phyloP scores from a whole-genome alignment of 2,797 vertebrate genomes.

The Sebastes trivittatus region DNA sequence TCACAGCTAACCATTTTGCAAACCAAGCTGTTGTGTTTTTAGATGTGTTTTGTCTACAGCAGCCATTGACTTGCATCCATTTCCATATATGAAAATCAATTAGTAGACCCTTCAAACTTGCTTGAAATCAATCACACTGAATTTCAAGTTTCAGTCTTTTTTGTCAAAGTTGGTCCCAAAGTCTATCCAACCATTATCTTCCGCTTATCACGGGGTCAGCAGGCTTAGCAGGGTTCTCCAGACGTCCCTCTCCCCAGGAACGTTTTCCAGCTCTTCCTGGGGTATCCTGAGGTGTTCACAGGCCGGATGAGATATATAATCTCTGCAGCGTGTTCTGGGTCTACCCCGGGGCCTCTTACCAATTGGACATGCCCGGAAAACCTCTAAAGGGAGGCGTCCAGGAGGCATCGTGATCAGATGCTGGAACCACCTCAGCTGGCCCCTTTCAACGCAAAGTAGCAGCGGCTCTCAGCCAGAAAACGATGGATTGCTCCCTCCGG shows the following conservation, averaged over 20 bases:
- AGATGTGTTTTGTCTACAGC: neutral
- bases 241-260: too few relatives aligned
- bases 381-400: neutral
- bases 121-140: neutral
- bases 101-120: neutral
- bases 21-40: neutral
- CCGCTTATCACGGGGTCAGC: too few relatives aligned
- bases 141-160: neutral
- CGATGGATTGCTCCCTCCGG: too few relatives aligned
- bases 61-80: neutral
- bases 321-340: neutral
- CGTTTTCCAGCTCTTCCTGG: neutral
- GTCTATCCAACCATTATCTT: neutral
- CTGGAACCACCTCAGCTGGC: neutral
- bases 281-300: neutral
- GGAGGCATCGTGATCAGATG: neutral
- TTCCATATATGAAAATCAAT: neutral
- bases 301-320: neutral
- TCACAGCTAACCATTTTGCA: neutral
- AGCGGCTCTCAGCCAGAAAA: neutral
- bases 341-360: neutral
- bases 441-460: neutral
- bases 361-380: neutral
- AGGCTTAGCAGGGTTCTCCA: too few relatives aligned
- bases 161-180: neutral